phyloP scores from a whole-genome alignment of 2,888 invertebrate species.

The Hypselothyrea guttata region DNA sequence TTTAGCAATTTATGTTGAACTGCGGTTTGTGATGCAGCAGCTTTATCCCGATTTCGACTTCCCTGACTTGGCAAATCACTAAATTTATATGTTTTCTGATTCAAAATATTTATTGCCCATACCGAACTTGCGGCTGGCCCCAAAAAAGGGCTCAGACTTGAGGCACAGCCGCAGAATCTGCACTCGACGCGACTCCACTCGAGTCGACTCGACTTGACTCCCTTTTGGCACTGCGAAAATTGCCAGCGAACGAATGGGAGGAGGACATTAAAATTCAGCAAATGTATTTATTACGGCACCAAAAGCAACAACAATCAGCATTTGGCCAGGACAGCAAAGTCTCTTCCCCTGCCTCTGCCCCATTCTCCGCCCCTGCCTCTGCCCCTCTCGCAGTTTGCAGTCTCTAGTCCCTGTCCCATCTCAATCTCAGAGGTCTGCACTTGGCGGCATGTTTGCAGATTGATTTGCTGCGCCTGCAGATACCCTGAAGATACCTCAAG shows the following conservation, averaged over 20 bases:
- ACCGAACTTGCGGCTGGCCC: constrained; percentile 47
- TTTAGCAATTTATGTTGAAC: constrained; percentile 78
- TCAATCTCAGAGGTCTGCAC: constrained; percentile 38
- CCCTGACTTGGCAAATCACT: constrained; percentile 78
- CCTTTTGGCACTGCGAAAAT: constrained; percentile 57
- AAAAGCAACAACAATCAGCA: constrained; percentile 35
- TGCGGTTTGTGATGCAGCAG: constrained; percentile 42
- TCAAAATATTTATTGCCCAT: constrained; percentile 80
- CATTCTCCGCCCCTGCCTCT: not conserved
- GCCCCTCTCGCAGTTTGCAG: too few relatives aligned
- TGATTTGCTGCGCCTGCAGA: constrained; percentile 74
- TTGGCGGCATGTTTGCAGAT: constrained; percentile 76
- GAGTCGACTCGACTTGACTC: constrained; percentile 27
- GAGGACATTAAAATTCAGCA: constrained; percentile 80
- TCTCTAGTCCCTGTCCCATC: too few relatives aligned
- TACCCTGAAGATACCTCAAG: constrained; percentile 55
- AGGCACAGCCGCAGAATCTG: constrained; percentile 38
- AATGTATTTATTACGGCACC: constrained; percentile 81
- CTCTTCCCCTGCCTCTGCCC: constrained; percentile 5
- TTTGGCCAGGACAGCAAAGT: too few relatives aligned
- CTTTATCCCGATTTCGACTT: constrained; percentile 30
- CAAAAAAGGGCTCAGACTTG: constrained; percentile 73
- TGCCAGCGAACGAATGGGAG: constrained; percentile 76
- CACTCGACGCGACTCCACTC: constrained; percentile 18
- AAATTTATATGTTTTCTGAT: constrained; percentile 81